Base-by-base conservation (phyloP, 2,113 vertebrate species). In the Pardalotus punctatus region DNA sequence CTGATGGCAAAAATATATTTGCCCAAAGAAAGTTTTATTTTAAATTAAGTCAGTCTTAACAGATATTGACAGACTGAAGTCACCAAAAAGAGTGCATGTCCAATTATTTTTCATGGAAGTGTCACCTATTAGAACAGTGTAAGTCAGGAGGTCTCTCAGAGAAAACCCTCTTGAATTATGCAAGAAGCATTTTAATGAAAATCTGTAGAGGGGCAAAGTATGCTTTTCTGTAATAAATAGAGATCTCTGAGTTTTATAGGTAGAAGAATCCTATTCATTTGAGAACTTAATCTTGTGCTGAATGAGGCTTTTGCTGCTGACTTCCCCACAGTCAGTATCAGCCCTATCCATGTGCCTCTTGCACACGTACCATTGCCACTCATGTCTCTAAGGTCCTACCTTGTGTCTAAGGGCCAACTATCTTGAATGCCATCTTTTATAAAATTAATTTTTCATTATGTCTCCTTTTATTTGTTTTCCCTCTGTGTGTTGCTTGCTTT, bases 41-140 rank as follows among this genome's bases (percentile, higher is more conserved):
- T 65, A 42, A 50, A 58, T 47, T 0, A 85, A 98, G 83, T 97
- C 97, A 80, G 20, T 98, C 96, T 78, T 76, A 86, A 69, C 97
- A 98, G 97, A 96, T 98, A 94, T 81, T 97, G 93, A 98, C 98
- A 94, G 98, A 95, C 81, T 98, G 98, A 53, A 98, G 95, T 98
- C 96, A 91, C 97, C 28, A 29, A 29, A 83, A 62, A 33, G 33
- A 66, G 66, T 71, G 35, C 25, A 20, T 4, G 33, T 33, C 38
- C 12, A 47, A 14, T 87, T 69, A 28, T 9, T 60, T 81, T 87
- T 42, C 21, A 23, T 84, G 69, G 25, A 60, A 86, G 23, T 40
- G 38, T 40, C 53, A 36, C 50, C 53, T 74, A 4, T 51, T 40
- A 6, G 4, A 84, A 54, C 10, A 77, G 13, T 19, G 18, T 40